phyloP scores from a whole-genome alignment of 92 coral and sea anemone genomes.

The Scolanthus callimorphus region DNA sequence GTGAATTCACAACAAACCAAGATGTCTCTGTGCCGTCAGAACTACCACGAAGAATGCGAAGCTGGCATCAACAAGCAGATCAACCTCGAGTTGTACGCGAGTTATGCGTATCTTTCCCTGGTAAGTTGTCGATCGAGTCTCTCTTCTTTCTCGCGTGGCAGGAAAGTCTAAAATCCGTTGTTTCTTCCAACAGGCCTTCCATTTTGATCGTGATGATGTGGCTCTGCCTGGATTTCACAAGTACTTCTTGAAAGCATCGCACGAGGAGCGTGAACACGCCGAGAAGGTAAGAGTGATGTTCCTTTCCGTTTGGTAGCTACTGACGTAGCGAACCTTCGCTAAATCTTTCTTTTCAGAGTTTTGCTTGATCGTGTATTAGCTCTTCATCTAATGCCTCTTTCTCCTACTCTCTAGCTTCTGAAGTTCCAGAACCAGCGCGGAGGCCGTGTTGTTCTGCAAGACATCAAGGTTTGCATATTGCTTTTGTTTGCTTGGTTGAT shows the following conservation, averaged over 20 bases:
- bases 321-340: not conserved
- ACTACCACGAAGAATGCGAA: slow-evolving; percentile 90
- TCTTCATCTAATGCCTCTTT: not conserved
- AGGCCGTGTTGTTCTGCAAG: slow-evolving; percentile 92
- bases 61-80: slow-evolving; percentile 98
- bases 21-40: slow-evolving; percentile 85
- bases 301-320: not conserved
- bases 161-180: not conserved
- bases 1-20: slow-evolving; percentile 1
- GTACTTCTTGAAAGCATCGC: slow-evolving; percentile 75
- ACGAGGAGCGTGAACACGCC: slow-evolving; percentile 95
- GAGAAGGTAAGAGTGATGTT: slow-evolving; percentile 44
- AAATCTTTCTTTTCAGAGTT: not conserved
- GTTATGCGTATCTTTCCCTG: slow-evolving; percentile 87
- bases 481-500: too few relatives aligned
- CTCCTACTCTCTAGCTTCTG: slow-evolving; percentile 56
- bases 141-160: not conserved
- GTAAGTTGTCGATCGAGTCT: slow-evolving; percentile 52
- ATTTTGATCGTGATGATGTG: slow-evolving; percentile 97
- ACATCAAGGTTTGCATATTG: slow-evolving; percentile 57
- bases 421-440: slow-evolving; percentile 94
- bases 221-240: slow-evolving; percentile 85
- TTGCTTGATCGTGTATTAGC: too few relatives aligned
- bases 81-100: slow-evolving; percentile 94
- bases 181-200: slow-evolving; percentile 59